A percentile compares a stretch with the other conserved stretches of the same genome.
Conservation (phyloP, 2,888 invertebrate species). For the Dasysyrphus tricinctus region DNA sequence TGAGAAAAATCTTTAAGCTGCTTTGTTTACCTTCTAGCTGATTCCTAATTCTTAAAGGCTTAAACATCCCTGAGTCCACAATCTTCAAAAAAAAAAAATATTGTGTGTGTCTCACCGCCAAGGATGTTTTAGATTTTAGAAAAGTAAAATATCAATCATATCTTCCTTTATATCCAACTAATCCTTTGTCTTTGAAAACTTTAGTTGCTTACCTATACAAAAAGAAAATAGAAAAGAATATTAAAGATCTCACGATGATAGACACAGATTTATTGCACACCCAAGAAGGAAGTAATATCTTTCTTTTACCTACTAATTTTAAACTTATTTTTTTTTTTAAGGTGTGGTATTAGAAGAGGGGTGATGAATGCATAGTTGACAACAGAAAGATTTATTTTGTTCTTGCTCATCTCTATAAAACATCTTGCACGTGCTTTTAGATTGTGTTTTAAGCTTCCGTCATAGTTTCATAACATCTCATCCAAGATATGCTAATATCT, state of each 20-base stretch:
- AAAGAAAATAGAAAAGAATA: not conserved
- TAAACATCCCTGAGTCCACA: too few species aligned
- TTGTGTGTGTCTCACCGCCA: too few species aligned
- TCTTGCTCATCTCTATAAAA: constrained; percentile 1
- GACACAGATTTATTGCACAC: constrained; percentile 8
- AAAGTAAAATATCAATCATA: not conserved
- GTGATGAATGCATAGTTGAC: not conserved
- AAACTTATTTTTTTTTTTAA: constrained; percentile 4
- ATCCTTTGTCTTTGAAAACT: not conserved
- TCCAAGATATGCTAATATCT: not conserved
- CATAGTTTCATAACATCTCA: constrained; percentile 30
- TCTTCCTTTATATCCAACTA: not conserved
- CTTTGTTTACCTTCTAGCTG: too few species aligned
- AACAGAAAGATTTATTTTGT: not conserved
- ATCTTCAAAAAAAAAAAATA: too few species aligned
- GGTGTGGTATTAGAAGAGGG: constrained; percentile 1
- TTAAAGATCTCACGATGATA: constrained; percentile 1
- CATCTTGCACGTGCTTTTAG: constrained; percentile 18
- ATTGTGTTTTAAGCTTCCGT: constrained; percentile 9
- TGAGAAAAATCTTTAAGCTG: too few species aligned
- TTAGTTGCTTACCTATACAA: not conserved
- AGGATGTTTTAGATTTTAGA: too few species aligned
- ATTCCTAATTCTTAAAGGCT: too few species aligned
- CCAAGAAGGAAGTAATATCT: not conserved
- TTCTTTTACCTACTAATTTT: not conserved